phyloP scores from a whole-genome alignment of 2,888 invertebrate species.

The Lithodes maja region DNA sequence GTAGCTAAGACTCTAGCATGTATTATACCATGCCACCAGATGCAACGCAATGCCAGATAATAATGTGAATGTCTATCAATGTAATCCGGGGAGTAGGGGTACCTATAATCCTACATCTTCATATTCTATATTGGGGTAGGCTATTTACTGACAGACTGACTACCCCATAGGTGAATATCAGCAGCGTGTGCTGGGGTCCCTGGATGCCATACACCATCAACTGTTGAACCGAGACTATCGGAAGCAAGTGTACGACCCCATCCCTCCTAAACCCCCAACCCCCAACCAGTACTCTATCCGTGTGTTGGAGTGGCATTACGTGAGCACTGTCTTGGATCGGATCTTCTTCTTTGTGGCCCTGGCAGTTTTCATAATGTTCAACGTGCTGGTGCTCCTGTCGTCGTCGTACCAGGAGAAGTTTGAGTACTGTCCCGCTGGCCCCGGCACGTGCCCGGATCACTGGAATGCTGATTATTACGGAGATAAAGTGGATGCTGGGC shows the following conservation, averaged over 20 bases:
- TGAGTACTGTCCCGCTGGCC: conserved; percentile 21
- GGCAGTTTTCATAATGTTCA: conserved; percentile 2
- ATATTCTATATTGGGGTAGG: too few relatives aligned
- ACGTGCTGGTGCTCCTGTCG: neutral
- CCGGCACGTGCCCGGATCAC: conserved; percentile 13
- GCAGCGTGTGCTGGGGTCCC: neutral
- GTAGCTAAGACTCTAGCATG: too few relatives aligned
- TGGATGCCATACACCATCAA: conserved; percentile 13
- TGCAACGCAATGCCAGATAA: too few relatives aligned
- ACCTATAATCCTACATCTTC: too few relatives aligned
- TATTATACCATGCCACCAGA: too few relatives aligned
- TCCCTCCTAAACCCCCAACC: neutral
- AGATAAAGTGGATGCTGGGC: neutral
- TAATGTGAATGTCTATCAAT: too few relatives aligned
- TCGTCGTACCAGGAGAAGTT: neutral
- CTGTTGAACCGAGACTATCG: neutral
- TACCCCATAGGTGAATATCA: conserved; percentile 3
- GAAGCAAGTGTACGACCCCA: neutral
- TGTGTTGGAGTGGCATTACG: neutral
- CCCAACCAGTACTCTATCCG: neutral
- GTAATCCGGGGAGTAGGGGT: too few relatives aligned
- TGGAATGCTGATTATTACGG: conserved; percentile 22
- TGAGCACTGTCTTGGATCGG: conserved; percentile 6
- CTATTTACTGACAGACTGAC: neutral
- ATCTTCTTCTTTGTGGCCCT: conserved; percentile 7